phyloP scores from a whole-genome alignment of 2,888 invertebrate genomes.

The Rhorus exstirpatorius region DNA sequence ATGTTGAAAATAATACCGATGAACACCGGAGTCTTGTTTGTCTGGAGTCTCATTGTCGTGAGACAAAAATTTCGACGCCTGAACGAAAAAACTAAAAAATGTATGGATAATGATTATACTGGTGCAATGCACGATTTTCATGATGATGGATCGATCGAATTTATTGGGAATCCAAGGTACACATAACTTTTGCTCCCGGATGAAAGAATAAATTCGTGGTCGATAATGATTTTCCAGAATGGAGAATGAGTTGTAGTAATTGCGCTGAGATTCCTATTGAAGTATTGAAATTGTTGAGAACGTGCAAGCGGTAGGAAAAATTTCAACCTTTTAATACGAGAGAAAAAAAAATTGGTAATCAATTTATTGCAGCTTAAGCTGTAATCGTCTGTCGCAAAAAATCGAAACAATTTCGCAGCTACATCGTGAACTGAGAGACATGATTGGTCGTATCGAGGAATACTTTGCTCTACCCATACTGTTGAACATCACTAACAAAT shows the following conservation, averaged over 20 bases:
- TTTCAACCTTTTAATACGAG: too few species aligned
- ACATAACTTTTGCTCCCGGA: too few species aligned
- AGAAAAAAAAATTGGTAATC: too few species aligned
- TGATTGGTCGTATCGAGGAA: constrained; percentile 15
- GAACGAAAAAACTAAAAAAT: constrained; percentile 15
- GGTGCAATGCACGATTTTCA: neutral
- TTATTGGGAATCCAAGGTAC: too few species aligned
- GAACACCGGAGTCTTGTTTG: constrained; percentile 22
- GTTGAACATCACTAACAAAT: neutral
- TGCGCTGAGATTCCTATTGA: too few species aligned
- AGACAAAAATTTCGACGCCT: constrained; percentile 41
- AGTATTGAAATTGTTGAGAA: too few species aligned
- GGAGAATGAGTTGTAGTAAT: too few species aligned
- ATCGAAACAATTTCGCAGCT: constrained; percentile 5
- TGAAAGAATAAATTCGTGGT: too few species aligned
- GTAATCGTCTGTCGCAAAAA: neutral
- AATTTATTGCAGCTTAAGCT: neutral
- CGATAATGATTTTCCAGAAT: too few species aligned
- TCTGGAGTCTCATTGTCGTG: constrained; percentile 2
- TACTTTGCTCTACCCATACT: constrained; percentile 23
- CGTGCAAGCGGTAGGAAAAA: too few species aligned
- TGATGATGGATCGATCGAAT: too few species aligned
- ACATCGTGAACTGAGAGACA: constrained; percentile 45
- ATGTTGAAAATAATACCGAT: neutral
- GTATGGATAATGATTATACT: neutral